A percentile compares a stretch with the other conserved stretches of the same genome.
Conservation (phyloP, 2,888 invertebrate species). For the Adelphocoris suturalis region DNA sequence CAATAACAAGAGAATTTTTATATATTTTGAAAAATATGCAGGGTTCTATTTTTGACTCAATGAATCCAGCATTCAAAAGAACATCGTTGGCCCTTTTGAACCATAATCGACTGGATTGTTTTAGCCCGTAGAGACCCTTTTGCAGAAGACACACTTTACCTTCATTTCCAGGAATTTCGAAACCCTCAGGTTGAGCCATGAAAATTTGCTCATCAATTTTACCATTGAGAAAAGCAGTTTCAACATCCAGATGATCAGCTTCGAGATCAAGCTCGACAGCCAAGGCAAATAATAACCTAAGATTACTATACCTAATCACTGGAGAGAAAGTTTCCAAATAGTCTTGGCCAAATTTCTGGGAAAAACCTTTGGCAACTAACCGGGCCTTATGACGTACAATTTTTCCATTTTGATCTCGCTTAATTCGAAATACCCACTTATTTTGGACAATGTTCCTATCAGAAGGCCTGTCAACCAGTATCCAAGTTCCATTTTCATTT, state of each 20-base stretch:
- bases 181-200: background rate
- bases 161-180: background rate
- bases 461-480: constrained; percentile 57
- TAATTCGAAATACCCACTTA: constrained; percentile 75
- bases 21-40: background rate
- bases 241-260: background rate
- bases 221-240: background rate
- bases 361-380: constrained; percentile 71
- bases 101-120: background rate
- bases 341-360: constrained; percentile 51
- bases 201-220: background rate
- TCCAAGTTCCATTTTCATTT: constrained; percentile 65
- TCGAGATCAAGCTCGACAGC: background rate
- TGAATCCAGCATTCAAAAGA: background rate
- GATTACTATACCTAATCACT: background rate
- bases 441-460: constrained; percentile 47
- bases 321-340: background rate
- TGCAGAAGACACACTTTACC: background rate
- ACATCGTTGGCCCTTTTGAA: background rate
- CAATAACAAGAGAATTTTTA: background rate
- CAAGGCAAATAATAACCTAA: background rate
- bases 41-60: background rate
- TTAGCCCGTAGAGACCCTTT: background rate
- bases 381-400: constrained; percentile 76
- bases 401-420: constrained; percentile 74